A percentile compares a stretch with the other conserved stretches of the same genome.
These are phyloP conservation scores for Chelonia mydas DNA, from an alignment of 2,797 vertebrate species.

Conservation along the genomic window DNA sequence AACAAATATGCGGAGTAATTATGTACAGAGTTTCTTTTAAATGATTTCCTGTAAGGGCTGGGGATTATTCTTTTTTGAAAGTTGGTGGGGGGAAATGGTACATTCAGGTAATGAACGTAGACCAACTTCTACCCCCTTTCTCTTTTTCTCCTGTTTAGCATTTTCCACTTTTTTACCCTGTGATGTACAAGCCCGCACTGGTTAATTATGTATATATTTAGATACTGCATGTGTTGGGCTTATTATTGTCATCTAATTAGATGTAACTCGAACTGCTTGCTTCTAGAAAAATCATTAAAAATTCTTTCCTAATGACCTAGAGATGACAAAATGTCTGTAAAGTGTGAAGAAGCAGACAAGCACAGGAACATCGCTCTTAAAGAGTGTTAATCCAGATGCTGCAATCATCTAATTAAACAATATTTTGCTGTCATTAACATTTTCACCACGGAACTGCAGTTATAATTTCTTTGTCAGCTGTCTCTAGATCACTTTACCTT, in stretches of 20 bases:
- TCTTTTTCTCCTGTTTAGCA: slow-evolving; percentile 77
- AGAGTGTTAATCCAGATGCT: slow-evolving; percentile 93
- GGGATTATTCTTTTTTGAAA: slow-evolving; percentile 59
- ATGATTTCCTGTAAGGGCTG: slow-evolving; percentile 49
- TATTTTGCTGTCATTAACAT: slow-evolving; percentile 99
- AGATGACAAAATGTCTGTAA: slow-evolving; percentile 98
- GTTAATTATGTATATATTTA: slow-evolving; percentile 99
- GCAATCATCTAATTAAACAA: slow-evolving; percentile 99
- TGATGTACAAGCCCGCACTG: slow-evolving; percentile 91
- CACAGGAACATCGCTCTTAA: slow-evolving; percentile 84
- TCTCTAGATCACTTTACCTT: slow-evolving; percentile 86
- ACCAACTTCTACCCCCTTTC: slow-evolving; percentile 55
- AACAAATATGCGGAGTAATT: slow-evolving; percentile 35
- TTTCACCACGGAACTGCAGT: slow-evolving; percentile 90
- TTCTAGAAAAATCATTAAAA: slow-evolving; percentile 98
- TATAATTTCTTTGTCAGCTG: slow-evolving; percentile 90
- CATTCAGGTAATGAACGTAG: slow-evolving; percentile 79
- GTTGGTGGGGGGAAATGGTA: slow-evolving; percentile 53
- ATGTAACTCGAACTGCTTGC: slow-evolving; percentile 95
- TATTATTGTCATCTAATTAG: slow-evolving; percentile 99
- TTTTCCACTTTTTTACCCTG: slow-evolving; percentile 84
- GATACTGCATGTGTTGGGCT: slow-evolving; percentile 91
- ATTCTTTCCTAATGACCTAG: slow-evolving; percentile 96
- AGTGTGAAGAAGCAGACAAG: slow-evolving; percentile 92
- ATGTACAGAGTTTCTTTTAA: slow-evolving; percentile 45